Evolutionary conservation across 2,113 vertebrate genomes (phyloP).

Genomic region (Mesoclemmys tuberculata): DNA sequence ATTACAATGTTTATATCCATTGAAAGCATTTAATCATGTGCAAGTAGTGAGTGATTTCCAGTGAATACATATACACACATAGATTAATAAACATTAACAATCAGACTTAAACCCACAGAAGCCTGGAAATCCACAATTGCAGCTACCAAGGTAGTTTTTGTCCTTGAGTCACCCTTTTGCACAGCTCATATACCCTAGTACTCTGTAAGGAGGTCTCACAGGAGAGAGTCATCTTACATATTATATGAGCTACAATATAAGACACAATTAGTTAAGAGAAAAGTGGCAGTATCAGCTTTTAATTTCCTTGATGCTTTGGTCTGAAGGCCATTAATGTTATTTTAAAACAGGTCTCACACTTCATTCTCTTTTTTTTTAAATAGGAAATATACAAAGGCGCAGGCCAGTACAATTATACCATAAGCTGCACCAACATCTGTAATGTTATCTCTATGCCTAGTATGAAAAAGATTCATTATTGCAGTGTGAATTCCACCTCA

Average conservation of each 20-base stretch:
- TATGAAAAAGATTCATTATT: not conserved
- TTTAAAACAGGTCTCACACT: not conserved
- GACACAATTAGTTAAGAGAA: conserved; percentile 35
- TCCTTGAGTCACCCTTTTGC: not conserved
- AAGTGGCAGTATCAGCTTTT: conserved; percentile 68
- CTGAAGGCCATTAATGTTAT: not conserved
- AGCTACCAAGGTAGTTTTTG: not conserved
- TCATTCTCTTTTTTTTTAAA: not conserved
- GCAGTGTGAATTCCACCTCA: not conserved
- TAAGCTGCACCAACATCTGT: not conserved
- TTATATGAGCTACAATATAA: not conserved
- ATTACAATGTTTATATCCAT: no score
- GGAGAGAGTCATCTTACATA: not conserved
- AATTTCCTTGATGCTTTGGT: not conserved
- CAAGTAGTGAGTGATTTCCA: not conserved
- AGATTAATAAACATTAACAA: not conserved
- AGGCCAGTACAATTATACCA: not conserved
- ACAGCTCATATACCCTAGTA: not conserved
- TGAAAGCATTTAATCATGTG: not conserved
- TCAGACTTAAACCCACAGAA: not conserved
- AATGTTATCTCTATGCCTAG: not conserved
- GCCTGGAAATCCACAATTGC: not conserved
- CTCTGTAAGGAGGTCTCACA: not conserved
- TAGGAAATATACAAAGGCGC: not conserved
- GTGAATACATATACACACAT: not conserved